These are phyloP conservation scores for Aporophyla lueneburgensis DNA, from an alignment of 2,888 invertebrate genomes.

Conservation along the genomic window DNA sequence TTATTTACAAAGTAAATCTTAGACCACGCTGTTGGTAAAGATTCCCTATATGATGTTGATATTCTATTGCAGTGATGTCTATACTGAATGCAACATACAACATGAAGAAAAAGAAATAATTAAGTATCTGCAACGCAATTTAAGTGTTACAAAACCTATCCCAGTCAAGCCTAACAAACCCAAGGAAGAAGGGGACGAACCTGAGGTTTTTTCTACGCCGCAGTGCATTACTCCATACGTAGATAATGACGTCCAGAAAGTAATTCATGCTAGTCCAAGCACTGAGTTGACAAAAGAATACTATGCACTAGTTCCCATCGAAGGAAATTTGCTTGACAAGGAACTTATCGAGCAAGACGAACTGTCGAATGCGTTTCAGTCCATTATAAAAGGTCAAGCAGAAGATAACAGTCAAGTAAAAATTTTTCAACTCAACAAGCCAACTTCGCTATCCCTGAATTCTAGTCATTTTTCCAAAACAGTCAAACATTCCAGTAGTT, in stretches of 20 bases:
- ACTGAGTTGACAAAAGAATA: conserved; percentile 85
- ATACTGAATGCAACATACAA: conserved; percentile 87
- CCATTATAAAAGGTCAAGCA: conserved; percentile 83
- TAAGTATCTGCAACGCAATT: conserved; percentile 81
- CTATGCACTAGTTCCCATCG: conserved; percentile 84
- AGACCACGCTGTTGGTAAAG: conserved; percentile 2
- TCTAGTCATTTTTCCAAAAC: conserved; percentile 86
- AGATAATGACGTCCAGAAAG: conserved; percentile 76
- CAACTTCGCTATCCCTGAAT: conserved; percentile 82
- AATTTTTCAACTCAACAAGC: conserved; percentile 76
- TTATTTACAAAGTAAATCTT: conserved; percentile 5
- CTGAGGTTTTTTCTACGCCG: conserved; percentile 87
- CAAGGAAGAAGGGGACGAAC: conserved; percentile 80
- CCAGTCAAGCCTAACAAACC: conserved; percentile 67
- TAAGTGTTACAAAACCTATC: conserved; percentile 70
- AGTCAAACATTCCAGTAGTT: conserved; percentile 84
- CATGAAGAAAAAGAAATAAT: conserved; percentile 88
- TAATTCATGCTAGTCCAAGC: conserved; percentile 82
- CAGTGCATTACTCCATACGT: conserved; percentile 82
- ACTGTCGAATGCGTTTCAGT: conserved; percentile 87
- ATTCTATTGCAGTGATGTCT: conserved; percentile 84
- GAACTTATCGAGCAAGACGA: conserved; percentile 90
- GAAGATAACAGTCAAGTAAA: conserved; percentile 74
- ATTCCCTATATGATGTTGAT: conserved; percentile 31
- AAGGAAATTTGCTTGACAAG: conserved; percentile 84